Base-by-base conservation (phyloP, 2,797 vertebrate genomes). In the Anomalospiza imberbis region DNA sequence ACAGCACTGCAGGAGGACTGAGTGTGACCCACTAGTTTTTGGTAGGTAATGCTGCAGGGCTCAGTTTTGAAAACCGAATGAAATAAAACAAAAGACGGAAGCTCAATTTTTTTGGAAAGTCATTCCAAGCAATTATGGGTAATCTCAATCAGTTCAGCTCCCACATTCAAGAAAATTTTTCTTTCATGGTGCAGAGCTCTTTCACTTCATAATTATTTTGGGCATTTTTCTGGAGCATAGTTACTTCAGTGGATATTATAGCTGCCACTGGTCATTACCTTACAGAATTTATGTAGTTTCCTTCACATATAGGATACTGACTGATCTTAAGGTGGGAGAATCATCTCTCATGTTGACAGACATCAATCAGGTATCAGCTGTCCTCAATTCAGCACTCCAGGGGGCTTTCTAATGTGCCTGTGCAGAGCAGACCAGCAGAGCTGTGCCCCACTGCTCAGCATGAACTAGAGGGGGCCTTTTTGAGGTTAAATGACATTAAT, bases 71-170 rank as follows among this genome's bases (percentile, higher is more conserved):
- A 90, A 94, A 67, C 20, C 34, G 50, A 78, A 20, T 48, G 1
- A n/a, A 62, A 83, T 42, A 61, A 18, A 86, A 40, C 5, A 55
- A 40, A 91, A 89, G 2, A 45, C 16, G 7, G 18, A 81, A 94
- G 79, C 4, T n/a, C 3, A 0, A 2, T 7, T 47, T 42, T 85
- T 65, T 65, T n/a, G 2, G 0, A 25, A 84, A 68, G 12, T 34
- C 13, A 53, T 55, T 78, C 53, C n/a, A 60, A 47, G 20, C 9
- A 57, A 12, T 78, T 78, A 34, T 38, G 16, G 15, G 3, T 71
- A 12, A 91, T 36, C 31, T 68, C 28, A 40, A 29, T 12, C 29
- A 48, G 9, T 44, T n/a, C n/a, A 60, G 19, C 9, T 87, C 31
- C 12, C 28, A 45, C 12, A 60, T 44, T 70, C 26, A 66, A 48